Percentiles rank a stretch among this genome's conserved stretches.
Evolutionary conservation across 2,113 vertebrate species (phyloP).

Genomic region (Beaufortia kweichowensis): DNA sequence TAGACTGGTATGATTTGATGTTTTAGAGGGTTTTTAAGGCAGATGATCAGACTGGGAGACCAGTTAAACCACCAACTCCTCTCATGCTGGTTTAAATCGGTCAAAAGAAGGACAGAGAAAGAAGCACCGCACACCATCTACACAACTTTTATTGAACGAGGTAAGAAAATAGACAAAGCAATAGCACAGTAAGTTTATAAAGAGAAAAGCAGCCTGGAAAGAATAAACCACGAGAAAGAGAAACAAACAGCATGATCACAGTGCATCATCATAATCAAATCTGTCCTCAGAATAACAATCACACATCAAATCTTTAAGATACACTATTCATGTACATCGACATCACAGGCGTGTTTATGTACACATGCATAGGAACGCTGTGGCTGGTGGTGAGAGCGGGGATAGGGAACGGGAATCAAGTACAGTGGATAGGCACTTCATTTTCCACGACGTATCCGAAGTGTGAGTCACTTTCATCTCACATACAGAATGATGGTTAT

Average conservation of each 20-base stretch:
- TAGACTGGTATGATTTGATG: background rate
- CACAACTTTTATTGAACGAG: conserved; percentile 55
- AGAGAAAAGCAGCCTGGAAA: conserved; percentile 23
- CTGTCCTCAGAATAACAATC: background rate
- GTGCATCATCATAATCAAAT: conserved; percentile 26
- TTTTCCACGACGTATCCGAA: conserved; percentile 38
- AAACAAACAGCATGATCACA: conserved; percentile 22
- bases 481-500: conserved; percentile 24
- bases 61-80: too few relatives aligned
- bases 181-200: conserved; percentile 26
- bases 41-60: too few relatives aligned
- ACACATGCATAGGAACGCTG: conserved; percentile 35
- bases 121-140: conserved; percentile 22
- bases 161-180: conserved; percentile 52
- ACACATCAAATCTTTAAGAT: conserved; percentile 10
- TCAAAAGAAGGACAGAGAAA: background rate
- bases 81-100: too few relatives aligned
- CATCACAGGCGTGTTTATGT: conserved; percentile 17
- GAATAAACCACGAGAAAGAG: background rate
- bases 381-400: conserved; percentile 17
- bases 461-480: conserved; percentile 36
- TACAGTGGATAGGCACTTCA: conserved; percentile 61
- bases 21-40: too few relatives aligned
- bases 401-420: conserved; percentile 52
- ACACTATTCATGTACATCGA: conserved; percentile 29